Conservation (phyloP, 1,140 invertebrate species). For the Apis cerana region DNA sequence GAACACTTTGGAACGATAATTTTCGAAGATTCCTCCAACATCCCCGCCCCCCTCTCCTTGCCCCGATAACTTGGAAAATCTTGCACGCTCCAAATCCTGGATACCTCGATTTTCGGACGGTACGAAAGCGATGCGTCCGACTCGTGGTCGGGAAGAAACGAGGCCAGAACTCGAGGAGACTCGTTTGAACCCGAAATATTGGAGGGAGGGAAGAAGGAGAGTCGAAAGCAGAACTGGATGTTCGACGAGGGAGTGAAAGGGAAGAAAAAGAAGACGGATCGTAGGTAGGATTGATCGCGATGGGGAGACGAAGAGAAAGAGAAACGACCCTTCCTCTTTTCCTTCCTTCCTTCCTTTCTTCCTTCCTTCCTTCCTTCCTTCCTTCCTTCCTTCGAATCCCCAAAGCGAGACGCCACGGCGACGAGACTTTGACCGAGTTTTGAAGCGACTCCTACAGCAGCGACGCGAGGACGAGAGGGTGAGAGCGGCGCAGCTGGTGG, state of each 20-base stretch:
- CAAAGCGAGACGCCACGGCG: constrained; percentile 67
- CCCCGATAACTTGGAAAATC: constrained; percentile 17
- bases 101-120: not conserved
- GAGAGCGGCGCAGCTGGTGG: constrained; percentile 22
- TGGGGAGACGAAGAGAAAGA: constrained; percentile 41
- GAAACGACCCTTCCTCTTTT: constrained; percentile 55
- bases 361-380: no score
- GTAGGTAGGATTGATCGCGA: not conserved
- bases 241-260: not conserved
- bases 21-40: no score
- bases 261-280: not conserved
- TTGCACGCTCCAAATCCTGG: constrained; percentile 28
- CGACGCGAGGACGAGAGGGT: constrained; percentile 53
- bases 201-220: no score
- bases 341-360: no score
- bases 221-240: not conserved
- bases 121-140: constrained; percentile 1
- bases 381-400: constrained; percentile 60
- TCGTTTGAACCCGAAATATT: constrained; percentile 32
- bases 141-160: constrained; percentile 14
- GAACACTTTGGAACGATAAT: no score
- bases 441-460: constrained; percentile 63
- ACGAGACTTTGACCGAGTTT: constrained; percentile 70
- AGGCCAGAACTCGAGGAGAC: not conserved
- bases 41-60: no score